Base-by-base conservation (phyloP, 1,140 invertebrate genomes). In the Thereuonema tuberculata region DNA sequence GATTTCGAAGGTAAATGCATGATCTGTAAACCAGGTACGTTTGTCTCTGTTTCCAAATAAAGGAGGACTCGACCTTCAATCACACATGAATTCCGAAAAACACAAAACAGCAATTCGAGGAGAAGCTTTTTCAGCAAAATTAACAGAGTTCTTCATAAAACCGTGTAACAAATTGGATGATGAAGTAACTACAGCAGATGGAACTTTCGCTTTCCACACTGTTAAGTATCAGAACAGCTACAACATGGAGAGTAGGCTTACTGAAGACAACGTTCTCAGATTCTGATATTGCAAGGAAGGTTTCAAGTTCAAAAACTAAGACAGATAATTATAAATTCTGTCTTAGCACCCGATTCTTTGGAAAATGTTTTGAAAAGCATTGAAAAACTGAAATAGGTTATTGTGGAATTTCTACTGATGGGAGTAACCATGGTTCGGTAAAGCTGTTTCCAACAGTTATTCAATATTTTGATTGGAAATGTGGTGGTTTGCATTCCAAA, bases 181-280 rank as follows among this genome's bases (percentile, higher is more conserved):
- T 37, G 31, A 37, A 9, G 31, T 37, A 9, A 37, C 31, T 37
- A 17, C 31, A 37, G 31, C 31, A 17, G 64, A 67, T 63, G 66
- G 59, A 47, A 53, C 61, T 28, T 58, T 65, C 5, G 62, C 65
- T 23, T 67, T 62, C 47, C 67, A 68, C 37, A 67, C 64, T 15
- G 62, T 64, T 15, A 62, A 62, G 23, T 62, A 67, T 61, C 58
- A 65, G 50, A 25, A 61, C 9, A 66, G 63, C 49, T 68, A 66
- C 46, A 65, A 63, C 24, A 65, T 65, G 1, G 67, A 57, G 61
- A 62, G 63, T 55, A 20, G 29, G 52, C 50, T 28, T 67, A 9
- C 26, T 66, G 15, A 43, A 48, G 24, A 56, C 50, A 1, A 2
- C 66, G 25, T 60, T 60, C 29, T 43, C 24, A 20, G 59, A 56